phyloP scores from a whole-genome alignment of 2,888 invertebrate genomes.

The Drosophila austrosaltans region DNA sequence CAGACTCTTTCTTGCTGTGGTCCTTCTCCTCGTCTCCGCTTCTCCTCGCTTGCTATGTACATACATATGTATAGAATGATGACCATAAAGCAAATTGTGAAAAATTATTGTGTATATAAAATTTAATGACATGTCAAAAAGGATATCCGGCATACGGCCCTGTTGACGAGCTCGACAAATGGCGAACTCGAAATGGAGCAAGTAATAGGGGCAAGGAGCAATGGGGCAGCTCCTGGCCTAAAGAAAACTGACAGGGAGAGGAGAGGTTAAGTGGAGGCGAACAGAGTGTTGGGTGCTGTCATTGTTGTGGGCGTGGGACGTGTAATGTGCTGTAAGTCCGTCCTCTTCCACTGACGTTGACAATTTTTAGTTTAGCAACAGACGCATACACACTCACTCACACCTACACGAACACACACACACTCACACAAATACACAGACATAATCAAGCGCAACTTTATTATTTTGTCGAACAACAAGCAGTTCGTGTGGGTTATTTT shows the following conservation, averaged over 20 bases:
- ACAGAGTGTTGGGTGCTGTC: slow-evolving; percentile 3
- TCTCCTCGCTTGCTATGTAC: not conserved
- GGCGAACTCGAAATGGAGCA: slow-evolving; percentile 33
- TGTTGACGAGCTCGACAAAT: slow-evolving; percentile 64
- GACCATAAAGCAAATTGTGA: slow-evolving; percentile 77
- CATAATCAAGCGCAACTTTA: slow-evolving; percentile 77
- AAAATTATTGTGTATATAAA: slow-evolving; percentile 79
- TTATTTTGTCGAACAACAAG: slow-evolving; percentile 71
- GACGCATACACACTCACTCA: slow-evolving; percentile 2
- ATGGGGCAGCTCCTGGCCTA: slow-evolving; percentile 9
- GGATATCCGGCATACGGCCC: slow-evolving; percentile 77
- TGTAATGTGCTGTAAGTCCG: slow-evolving; percentile 74
- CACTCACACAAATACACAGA: slow-evolving; percentile 43
- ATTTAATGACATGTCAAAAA: slow-evolving; percentile 80
- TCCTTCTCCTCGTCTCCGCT: not conserved
- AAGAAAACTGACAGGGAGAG: not conserved
- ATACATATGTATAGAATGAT: slow-evolving; percentile 43
- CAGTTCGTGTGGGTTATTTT: slow-evolving; percentile 33
- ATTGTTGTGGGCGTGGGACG: slow-evolving; percentile 46
- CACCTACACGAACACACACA: not conserved
- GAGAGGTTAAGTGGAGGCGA: not conserved
- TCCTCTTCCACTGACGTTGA: slow-evolving; percentile 58
- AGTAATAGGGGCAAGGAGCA: slow-evolving; percentile 31
- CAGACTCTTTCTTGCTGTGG: not conserved
- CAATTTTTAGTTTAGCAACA: slow-evolving; percentile 70